Evolutionary conservation across 2,888 invertebrate species (phyloP).

Genomic region (Agriopis marginaria): DNA sequence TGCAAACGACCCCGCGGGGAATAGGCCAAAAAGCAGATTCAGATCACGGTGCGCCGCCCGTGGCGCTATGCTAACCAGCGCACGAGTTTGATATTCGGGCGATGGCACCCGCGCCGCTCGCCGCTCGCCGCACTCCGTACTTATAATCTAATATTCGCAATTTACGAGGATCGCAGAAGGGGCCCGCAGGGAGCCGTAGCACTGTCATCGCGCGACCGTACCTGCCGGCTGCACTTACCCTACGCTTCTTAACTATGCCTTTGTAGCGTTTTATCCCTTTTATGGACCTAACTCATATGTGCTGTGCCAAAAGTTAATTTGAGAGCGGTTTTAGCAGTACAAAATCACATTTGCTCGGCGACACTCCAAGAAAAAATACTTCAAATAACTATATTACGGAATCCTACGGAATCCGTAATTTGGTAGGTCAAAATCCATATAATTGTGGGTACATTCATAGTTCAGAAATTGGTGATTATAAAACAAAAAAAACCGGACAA

Average conservation of each 20-base stretch:
- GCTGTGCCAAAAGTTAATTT: slow-evolving; percentile 1
- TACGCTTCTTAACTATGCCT: slow-evolving; percentile 66
- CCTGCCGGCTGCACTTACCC: slow-evolving; percentile 79
- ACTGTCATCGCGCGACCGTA: slow-evolving; percentile 80
- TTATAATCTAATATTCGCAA: slow-evolving; percentile 86
- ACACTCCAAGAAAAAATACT: no score
- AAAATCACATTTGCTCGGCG: no score
- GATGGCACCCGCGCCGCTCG: slow-evolving; percentile 69
- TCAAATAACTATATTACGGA: no score
- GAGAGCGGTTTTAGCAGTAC: no score
- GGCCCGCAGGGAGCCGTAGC: slow-evolving; percentile 77
- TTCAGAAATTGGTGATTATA: no score
- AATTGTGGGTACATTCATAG: no score
- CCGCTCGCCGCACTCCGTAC: slow-evolving; percentile 76
- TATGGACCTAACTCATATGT: slow-evolving; percentile 39
- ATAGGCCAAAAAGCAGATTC: slow-evolving; percentile 72
- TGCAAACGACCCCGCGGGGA: slow-evolving; percentile 49
- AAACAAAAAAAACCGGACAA: no score
- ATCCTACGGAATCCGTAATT: no score
- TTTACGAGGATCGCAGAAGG: slow-evolving; percentile 82
- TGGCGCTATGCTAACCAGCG: slow-evolving; percentile 66
- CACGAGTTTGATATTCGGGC: slow-evolving; percentile 79
- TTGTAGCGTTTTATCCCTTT: slow-evolving; percentile 57
- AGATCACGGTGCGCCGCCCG: slow-evolving; percentile 68
- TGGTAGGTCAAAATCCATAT: no score